Evolutionary conservation across 2,888 invertebrate species (phyloP), one percentile per base, ranked within the genome.

Genomic region (Coleophora flavipennella): DNA sequence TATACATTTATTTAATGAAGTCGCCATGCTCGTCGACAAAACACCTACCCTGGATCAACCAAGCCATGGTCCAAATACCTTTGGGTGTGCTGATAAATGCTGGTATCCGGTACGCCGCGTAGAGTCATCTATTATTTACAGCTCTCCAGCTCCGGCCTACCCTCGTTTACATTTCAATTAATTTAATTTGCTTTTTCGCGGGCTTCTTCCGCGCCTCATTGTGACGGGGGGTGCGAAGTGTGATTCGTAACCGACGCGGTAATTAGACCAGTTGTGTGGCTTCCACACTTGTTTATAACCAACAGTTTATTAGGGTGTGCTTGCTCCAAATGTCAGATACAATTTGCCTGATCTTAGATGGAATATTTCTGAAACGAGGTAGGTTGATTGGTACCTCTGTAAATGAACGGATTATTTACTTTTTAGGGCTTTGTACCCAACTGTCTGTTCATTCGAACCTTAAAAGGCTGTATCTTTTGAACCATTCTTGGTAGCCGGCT

Each of bases 131-230:
- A 75, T 75, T 75, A 75, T 75, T 76, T 71, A 76, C 69, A 69
- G 66, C 60, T 57, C 61, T 20, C 20, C 20, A 20, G 20, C 20
- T 6, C 65, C 59, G 55, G 66, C 60, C 67, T 67, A 74, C 79
- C 77, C 79, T 78, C 78, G 78, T 79, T 81, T 79, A 80, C 75
- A 77, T 76, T 76, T 77, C 80, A 79, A 80, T 77, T 79, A 79
- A 81, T 74, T 81, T 81, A 81, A 80, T 81, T 83, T 80, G 78
- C 76, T 78, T 81, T 79, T 81, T 80, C 76, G 78, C 76, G 69
- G 80, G 79, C 76, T 81, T 80, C 81, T 75, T 74, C 72, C 70
- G 71, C 76, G 71, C 68, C 67, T 69, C 67, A 72, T 74, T 77
- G 74, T 74, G 65, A 74, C 68, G 71, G 71, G 66, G 68, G 70